Evolutionary conservation across 2,888 invertebrate species (phyloP), one percentile per base, ranked within the genome.

Genomic region (Lissonota sp.): DNA sequence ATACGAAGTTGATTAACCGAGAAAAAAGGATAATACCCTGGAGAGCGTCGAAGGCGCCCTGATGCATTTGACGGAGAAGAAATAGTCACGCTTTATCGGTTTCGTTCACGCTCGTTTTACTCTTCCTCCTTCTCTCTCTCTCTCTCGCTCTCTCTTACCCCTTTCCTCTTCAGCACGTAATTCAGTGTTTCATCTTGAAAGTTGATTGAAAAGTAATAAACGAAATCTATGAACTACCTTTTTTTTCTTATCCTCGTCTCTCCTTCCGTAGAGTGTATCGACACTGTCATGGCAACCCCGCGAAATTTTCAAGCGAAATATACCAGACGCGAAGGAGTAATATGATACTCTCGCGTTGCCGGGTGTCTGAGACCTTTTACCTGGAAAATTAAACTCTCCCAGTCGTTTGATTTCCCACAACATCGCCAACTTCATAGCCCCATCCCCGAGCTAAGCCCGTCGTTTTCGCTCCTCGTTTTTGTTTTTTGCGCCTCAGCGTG

Each of bases 161-260:
- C 57, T 26, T 26, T 57, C 42, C 63, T 57, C 3, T 69, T 53
- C 26, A 26, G 26, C 26, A 26, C 26, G 49, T 40, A 14, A 49
- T 77, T 67, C 12, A 8, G 63, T 69, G 37, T 53, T 71, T 62
- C 55, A 64, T 70, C 73, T 74, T 53, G 74, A 40, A 51, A 67
- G 55, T 80, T 84, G 84, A 84, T 84, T 84, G 80, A 84, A 83
- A 83, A 80, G 80, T 83, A 83, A 83, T 84, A 80, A 84, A 83
- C 76, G 73, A 74, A 75, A 79, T 84, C 80, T 82, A 82, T 80
- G 72, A 72, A 64, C 72, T 75, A 69, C 42, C n/a, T 62, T 44
- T 44, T 44, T 63, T 71, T 12, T 44, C 67, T 69, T 42, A 55
- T 42, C 42, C 64, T 12, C 62, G 55, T 14, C 58, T 40, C 44